A percentile compares a stretch with the other conserved stretches of the same genome.
Evolutionary conservation across 2,888 invertebrate species (phyloP).

Genomic region (Hedychridium roseum): DNA sequence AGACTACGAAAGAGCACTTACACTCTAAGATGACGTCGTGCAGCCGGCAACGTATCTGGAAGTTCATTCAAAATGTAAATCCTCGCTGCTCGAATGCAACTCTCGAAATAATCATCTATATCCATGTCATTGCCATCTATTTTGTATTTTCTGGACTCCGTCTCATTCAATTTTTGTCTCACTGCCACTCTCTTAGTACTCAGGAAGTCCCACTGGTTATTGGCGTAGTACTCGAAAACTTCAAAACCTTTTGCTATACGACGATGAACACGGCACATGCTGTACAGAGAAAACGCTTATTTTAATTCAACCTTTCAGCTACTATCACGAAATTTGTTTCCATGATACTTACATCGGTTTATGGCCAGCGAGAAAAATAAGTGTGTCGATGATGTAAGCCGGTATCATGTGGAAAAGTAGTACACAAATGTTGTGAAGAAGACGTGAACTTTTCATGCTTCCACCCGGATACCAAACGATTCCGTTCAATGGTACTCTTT

Average conservation of each 20-base stretch:
- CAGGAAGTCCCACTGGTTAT: constrained; percentile 89
- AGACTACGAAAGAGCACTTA: constrained; percentile 66
- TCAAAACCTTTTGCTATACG: constrained; percentile 87
- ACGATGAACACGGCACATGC: constrained; percentile 82
- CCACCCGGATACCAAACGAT: constrained; percentile 89
- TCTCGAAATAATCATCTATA: constrained; percentile 81
- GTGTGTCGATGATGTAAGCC: constrained; percentile 82
- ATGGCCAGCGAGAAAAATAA: constrained; percentile 82
- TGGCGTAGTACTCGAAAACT: constrained; percentile 91
- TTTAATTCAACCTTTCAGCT: not conserved
- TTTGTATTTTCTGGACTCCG: constrained; percentile 73
- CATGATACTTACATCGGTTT: constrained; percentile 80
- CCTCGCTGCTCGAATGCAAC: constrained; percentile 82
- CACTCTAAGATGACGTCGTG: constrained; percentile 81
- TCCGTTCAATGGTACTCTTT: constrained; percentile 85
- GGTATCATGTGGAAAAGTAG: constrained; percentile 91
- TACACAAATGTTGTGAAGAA: constrained; percentile 82
- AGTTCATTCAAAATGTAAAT: constrained; percentile 83
- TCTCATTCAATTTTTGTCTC: constrained; percentile 70
- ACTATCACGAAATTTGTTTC: not conserved
- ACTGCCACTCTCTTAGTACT: constrained; percentile 72
- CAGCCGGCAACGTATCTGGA: constrained; percentile 82
- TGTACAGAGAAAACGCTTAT: constrained; percentile 53
- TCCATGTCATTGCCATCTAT: constrained; percentile 78
- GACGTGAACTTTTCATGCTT: constrained; percentile 81